These are phyloP conservation scores for Brachyptera putata DNA, from an alignment of 2,888 invertebrate genomes.

Conservation along the genomic window DNA sequence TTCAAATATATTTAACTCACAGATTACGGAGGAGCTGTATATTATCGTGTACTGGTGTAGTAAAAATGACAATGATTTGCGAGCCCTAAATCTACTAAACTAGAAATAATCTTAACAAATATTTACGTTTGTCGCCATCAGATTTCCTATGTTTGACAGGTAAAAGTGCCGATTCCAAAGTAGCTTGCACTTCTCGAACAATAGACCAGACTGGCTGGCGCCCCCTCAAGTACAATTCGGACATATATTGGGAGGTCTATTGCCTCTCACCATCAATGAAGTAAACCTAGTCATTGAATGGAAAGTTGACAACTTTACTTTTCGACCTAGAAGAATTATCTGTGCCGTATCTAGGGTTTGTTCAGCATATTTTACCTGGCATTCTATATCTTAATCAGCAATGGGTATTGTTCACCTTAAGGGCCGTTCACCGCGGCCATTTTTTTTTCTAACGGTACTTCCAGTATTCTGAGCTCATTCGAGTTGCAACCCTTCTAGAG, in stretches of 20 bases:
- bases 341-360: not conserved
- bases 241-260: conserved; percentile 1
- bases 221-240: not conserved
- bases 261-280: not conserved
- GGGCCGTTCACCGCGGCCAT: too few relatives aligned
- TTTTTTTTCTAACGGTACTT: too few relatives aligned
- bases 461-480: too few relatives aligned
- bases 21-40: not conserved
- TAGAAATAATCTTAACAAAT: conserved; percentile 12
- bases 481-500: too few relatives aligned
- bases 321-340: too few relatives aligned
- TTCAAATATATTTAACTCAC: not conserved
- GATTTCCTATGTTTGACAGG: conserved; percentile 8
- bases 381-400: conserved; percentile 2
- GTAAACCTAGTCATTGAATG: not conserved
- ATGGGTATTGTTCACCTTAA: not conserved
- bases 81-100: conserved; percentile 4
- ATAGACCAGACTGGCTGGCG: not conserved
- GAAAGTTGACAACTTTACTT: conserved; percentile 10
- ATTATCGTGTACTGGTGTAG: conserved; percentile 4
- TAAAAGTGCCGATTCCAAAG: not conserved
- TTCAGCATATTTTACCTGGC: not conserved
- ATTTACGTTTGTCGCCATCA: conserved; percentile 3
- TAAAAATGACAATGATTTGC: conserved; percentile 2
- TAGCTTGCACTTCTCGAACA: not conserved